Percentiles rank a stretch among this genome's conserved stretches.
Evolutionary conservation across 2,888 invertebrate genomes (phyloP).

Genomic region (Vesta saturnalis): DNA sequence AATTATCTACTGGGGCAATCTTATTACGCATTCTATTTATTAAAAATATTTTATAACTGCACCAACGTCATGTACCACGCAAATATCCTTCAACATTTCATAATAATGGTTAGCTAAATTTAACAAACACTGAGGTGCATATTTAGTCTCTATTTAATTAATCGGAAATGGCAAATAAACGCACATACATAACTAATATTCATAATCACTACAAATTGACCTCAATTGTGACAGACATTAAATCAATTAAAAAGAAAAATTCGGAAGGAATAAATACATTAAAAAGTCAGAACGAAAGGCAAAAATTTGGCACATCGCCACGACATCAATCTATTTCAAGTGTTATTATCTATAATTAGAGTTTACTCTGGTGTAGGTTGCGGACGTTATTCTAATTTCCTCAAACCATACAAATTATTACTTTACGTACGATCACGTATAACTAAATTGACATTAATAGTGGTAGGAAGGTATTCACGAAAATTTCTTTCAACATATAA

Average conservation of each 20-base stretch:
- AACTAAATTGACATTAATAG: not conserved
- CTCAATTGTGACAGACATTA: not conserved
- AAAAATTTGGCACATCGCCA: constrained; percentile 26
- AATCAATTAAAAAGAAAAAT: not conserved
- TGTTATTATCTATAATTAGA: constrained; percentile 13
- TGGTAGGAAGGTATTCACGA: not conserved
- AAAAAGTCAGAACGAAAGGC: constrained; percentile 3
- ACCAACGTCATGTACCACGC: no score
- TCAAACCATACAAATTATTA: not conserved
- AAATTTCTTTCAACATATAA: not conserved
- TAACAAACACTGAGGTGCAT: no score
- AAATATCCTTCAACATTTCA: no score
- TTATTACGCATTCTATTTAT: no score
- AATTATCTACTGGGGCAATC: no score
- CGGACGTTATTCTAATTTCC: constrained; percentile 9
- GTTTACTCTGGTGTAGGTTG: constrained; percentile 23
- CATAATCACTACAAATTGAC: not conserved
- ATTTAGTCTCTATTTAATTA: no score
- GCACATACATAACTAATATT: no score
- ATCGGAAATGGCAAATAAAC: no score
- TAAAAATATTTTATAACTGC: no score
- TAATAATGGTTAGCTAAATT: no score
- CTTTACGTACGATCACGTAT: not conserved
- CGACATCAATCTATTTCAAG: constrained; percentile 26
- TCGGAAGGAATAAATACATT: no score